Percentiles rank a stretch among this genome's conserved stretches.
phyloP scores from a whole-genome alignment of 2,888 invertebrate species.

The Drosophila kanekoi region DNA sequence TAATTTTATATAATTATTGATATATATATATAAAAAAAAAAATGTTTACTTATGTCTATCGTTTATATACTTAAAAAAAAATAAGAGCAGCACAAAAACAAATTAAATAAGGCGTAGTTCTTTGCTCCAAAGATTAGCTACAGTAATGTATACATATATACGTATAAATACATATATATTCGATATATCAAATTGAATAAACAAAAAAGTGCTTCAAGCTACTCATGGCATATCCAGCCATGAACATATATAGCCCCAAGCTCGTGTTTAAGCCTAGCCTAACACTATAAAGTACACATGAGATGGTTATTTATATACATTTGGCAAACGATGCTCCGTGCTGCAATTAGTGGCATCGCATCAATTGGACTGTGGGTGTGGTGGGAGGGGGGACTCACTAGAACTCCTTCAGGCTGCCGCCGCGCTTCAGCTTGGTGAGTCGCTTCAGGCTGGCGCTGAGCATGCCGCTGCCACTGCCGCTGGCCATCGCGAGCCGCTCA shows the following conservation, averaged over 20 bases:
- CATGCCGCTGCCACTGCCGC: conserved; percentile 41
- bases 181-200: conserved; percentile 28
- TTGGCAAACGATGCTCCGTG: conserved; percentile 27
- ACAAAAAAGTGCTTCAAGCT: conserved; percentile 14
- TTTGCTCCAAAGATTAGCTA: conserved; percentile 42
- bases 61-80: conserved; percentile 15
- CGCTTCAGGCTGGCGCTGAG: conserved; percentile 68
- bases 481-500: conserved; percentile 1
- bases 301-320: conserved; percentile 34
- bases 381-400: conserved; percentile 26
- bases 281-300: conserved; percentile 40
- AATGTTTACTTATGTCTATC: conserved; percentile 47
- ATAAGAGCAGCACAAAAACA: conserved; percentile 13
- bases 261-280: conserved; percentile 12
- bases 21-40: conserved; percentile 54
- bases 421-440: conserved; percentile 78
- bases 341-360: conserved; percentile 6
- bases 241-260: neutral
- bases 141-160: conserved; percentile 15
- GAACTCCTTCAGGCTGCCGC: conserved; percentile 82
- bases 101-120: conserved; percentile 39
- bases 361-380: conserved; percentile 10
- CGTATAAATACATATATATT: conserved; percentile 23
- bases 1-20: conserved; percentile 25
- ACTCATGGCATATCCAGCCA: conserved; percentile 10